phyloP scores from a whole-genome alignment of 30 jellyfish, hydroid and myxozoan genomes.

The Chrysaora quinquecirrha region DNA sequence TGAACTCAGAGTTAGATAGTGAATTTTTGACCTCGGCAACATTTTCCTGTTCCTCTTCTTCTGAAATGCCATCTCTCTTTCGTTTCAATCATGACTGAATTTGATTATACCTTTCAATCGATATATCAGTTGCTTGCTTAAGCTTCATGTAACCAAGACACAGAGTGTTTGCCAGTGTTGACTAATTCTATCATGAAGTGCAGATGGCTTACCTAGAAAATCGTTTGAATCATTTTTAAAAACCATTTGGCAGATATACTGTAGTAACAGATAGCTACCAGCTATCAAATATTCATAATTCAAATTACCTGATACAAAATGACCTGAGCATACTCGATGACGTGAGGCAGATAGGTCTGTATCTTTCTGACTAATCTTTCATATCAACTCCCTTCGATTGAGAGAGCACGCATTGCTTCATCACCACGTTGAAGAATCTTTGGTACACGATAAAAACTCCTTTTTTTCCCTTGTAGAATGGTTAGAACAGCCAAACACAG shows the following conservation, averaged over 20 bases:
- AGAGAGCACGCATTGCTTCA: slow-evolving; percentile 5
- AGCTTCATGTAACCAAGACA: too few relatives aligned
- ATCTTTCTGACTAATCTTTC: slow-evolving; percentile 19
- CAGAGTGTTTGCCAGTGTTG: too few relatives aligned
- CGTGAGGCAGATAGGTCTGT: slow-evolving; percentile 28
- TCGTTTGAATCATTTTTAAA: too few relatives aligned
- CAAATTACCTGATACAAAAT: slow-evolving; percentile 27
- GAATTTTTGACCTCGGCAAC: neutral
- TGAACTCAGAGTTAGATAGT: neutral
- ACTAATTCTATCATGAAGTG: too few relatives aligned
- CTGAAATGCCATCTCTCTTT: neutral
- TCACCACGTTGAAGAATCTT: slow-evolving; percentile 17
- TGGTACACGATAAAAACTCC: slow-evolving; percentile 29
- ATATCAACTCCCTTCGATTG: slow-evolving; percentile 21
- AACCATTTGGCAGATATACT: too few relatives aligned
- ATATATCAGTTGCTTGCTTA: too few relatives aligned
- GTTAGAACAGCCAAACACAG: slow-evolving; percentile 28
- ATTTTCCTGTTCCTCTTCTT: neutral
- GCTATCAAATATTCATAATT: too few relatives aligned
- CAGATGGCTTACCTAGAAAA: too few relatives aligned
- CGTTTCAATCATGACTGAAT: neutral
- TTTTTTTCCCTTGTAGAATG: slow-evolving; percentile 23
- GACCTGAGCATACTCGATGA: slow-evolving; percentile 43
- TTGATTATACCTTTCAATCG: neutral
- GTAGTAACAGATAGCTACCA: too few relatives aligned